Evolutionary conservation across 2,113 vertebrate genomes (phyloP), one percentile per base, ranked within the genome.

Genomic region (Leiothrix lutea): DNA sequence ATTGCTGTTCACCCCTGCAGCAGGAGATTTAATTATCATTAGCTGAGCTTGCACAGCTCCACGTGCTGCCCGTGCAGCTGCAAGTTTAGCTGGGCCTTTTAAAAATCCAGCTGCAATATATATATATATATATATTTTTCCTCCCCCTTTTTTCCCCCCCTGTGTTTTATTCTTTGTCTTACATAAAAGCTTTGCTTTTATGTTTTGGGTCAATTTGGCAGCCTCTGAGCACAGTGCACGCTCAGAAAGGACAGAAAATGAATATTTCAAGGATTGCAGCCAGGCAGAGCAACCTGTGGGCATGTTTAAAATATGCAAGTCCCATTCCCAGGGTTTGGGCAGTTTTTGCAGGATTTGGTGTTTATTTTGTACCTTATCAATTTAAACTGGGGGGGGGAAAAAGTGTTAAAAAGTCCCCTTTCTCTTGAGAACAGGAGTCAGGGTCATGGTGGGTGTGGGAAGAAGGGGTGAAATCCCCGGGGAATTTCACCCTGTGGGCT

Each of bases 11-110:
- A 51, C 54, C 90, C 93, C 91, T 82, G 78, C 93, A 91, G 94
- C 87, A 90, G 90, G 89, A 92, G 93, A 77, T 88, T 88, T 80
- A 90, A 90, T 95, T 96, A 92, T 93, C 92, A 45, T 95, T 93
- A 96, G 88, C 90, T 96, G 51, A 95, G 90, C 92, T 92, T 51
- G 91, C 82, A 51, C 23, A 8, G 92, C 75, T 90, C 90, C 90
- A 86, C 67, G 91, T 88, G 96, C 85, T 24, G 47, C 20, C 8
- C 9, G 19, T 72, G 92, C 91, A 93, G 94, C 94, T 97, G 96
- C 19, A 33, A 90, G 83, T 93, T 92, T 57, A 80, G 42, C 82
- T 73, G 64, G 33, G 67, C 56, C 26, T 94, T 90, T 80, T 14
- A 60, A 86, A 83, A 47, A 90, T 74, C 81, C 92, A 94, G 50